Conservation (phyloP, 2,797 vertebrate genomes). For the Coracias cyanogaster region DNA sequence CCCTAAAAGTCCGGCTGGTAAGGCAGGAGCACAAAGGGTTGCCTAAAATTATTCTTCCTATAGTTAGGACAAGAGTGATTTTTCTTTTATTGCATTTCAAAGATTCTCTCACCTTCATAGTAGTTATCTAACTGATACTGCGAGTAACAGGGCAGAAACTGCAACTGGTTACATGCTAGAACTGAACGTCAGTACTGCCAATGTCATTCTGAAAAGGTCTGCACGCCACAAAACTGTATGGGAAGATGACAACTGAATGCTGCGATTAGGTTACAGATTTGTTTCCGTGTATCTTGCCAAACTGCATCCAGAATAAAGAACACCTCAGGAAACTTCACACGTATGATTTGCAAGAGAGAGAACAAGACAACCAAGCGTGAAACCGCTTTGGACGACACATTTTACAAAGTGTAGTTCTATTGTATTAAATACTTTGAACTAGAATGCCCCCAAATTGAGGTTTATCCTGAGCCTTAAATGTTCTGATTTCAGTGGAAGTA, state of each 20-base stretch:
- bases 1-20: not conserved
- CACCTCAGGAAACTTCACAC: not conserved
- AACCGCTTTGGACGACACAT: not conserved
- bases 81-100: not conserved
- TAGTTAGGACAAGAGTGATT: not conserved
- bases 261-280: not conserved
- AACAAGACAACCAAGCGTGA: not conserved
- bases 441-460: not conserved
- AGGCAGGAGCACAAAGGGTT: not conserved
- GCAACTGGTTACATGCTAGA: not conserved
- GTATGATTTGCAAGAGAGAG: not conserved
- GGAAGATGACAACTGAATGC: not conserved
- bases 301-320: not conserved
- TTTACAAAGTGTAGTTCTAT: not conserved
- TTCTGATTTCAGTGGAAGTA: not conserved
- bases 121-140: not conserved
- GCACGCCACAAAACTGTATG: not conserved
- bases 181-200: not conserved
- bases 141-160: not conserved
- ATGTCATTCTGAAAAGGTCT: not conserved
- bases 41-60: not conserved
- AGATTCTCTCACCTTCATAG: not conserved
- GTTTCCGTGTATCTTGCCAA: not conserved
- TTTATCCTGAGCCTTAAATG: not conserved
- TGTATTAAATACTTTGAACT: not conserved